Conservation (phyloP, 2,888 invertebrate species). For the Chrysomela aeneicollis region DNA sequence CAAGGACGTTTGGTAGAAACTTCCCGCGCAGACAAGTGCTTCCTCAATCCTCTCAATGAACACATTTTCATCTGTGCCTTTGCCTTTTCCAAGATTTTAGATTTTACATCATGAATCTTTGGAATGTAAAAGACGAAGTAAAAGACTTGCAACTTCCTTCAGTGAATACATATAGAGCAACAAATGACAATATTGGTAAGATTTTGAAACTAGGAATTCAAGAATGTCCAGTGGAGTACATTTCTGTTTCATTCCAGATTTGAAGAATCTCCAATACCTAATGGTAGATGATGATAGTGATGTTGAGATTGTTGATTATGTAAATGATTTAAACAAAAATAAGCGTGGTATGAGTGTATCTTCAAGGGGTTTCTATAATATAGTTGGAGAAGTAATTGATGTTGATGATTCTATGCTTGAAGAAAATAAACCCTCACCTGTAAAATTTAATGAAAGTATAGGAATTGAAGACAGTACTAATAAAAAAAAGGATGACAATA, state of each 20-base stretch:
- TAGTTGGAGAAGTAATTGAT: conserved; percentile 32
- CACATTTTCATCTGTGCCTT: too few relatives aligned
- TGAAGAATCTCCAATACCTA: conserved; percentile 45
- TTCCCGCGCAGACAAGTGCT: too few relatives aligned
- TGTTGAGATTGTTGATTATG: conserved; percentile 1
- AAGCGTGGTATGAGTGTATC: conserved; percentile 6
- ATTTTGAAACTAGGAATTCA: neutral
- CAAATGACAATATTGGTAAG: conserved; percentile 40
- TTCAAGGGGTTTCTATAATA: conserved; percentile 11
- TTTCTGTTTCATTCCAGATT: conserved; percentile 44
- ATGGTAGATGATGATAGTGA: conserved; percentile 39
- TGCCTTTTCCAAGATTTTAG: too few relatives aligned
- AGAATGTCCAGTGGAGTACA: too few relatives aligned
- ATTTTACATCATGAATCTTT: conserved; percentile 39
- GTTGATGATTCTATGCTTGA: neutral
- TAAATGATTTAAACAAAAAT: conserved; percentile 7
- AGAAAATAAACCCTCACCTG: neutral
- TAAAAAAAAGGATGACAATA: neutral
- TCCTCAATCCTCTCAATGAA: too few relatives aligned
- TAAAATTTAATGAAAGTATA: neutral
- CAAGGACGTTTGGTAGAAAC: too few relatives aligned
- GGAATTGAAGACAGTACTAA: neutral
- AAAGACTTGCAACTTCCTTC: conserved; percentile 47
- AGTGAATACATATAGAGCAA: conserved; percentile 42
- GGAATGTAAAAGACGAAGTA: too few relatives aligned